Percentiles rank a stretch among this genome's conserved stretches.
phyloP scores from a whole-genome alignment of 1,140 invertebrate species.

The Phymorhynchus buccinoides region DNA sequence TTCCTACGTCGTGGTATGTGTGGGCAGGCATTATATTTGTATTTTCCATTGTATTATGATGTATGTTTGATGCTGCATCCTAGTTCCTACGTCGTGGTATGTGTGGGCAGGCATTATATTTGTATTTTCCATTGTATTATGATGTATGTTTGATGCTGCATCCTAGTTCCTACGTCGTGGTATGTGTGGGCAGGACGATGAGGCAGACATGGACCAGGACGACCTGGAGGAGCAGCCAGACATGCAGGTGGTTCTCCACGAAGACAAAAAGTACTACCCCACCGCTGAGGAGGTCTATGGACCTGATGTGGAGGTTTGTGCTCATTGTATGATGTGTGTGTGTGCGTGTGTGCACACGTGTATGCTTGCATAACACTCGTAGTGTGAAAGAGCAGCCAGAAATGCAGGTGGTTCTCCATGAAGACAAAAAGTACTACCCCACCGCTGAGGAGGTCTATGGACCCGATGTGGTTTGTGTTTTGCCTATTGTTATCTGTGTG shows the following conservation, averaged over 20 bases:
- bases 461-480: too few relatives aligned
- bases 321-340: background rate
- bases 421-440: conserved; percentile 99
- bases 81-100: too few relatives aligned
- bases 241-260: conserved; percentile 97
- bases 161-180: background rate
- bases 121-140: too few relatives aligned
- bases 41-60: too few relatives aligned
- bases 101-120: too few relatives aligned
- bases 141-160: background rate
- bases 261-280: conserved; percentile 99
- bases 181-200: conserved; percentile 58
- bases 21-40: too few relatives aligned
- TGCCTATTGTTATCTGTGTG: too few relatives aligned
- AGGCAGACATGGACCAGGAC: conserved; percentile 78
- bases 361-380: too few relatives aligned
- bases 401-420: conserved; percentile 97
- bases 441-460: conserved; percentile 98
- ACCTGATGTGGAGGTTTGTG: conserved; percentile 83
- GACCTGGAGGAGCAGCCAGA: conserved; percentile 84
- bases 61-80: too few relatives aligned
- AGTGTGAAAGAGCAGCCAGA: conserved; percentile 85
- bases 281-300: conserved; percentile 98
- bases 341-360: background rate
- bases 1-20: too few relatives aligned